phyloP scores from a whole-genome alignment of 2,888 invertebrate species.

The Lacanobia wlatinum region DNA sequence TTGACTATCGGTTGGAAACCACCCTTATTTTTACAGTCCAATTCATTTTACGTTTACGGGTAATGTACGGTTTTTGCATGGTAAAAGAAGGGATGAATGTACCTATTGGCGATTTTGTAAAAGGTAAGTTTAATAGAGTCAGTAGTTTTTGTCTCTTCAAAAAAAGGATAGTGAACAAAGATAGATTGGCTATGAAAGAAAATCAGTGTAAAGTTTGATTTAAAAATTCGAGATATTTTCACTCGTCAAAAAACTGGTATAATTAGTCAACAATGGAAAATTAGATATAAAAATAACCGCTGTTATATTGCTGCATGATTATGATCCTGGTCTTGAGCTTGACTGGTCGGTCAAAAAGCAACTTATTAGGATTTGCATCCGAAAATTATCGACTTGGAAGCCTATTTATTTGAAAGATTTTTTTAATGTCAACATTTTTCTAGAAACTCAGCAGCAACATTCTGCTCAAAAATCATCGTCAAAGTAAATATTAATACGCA shows the following conservation, averaged over 20 bases:
- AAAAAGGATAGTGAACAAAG: background rate
- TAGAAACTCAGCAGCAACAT: background rate
- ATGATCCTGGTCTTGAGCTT: background rate
- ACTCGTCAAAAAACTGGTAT: background rate
- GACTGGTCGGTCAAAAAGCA: background rate
- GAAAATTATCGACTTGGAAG: background rate
- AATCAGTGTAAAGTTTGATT: background rate
- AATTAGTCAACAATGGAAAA: background rate
- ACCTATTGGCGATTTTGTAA: background rate
- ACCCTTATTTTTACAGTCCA: conserved; percentile 58
- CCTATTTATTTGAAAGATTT: no score
- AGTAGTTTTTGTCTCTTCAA: background rate
- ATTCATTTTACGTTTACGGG: conserved; percentile 45
- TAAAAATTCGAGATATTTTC: background rate
- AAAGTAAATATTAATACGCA: background rate
- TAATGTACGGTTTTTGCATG: conserved; percentile 36
- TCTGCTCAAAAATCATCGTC: background rate
- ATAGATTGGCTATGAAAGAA: background rate
- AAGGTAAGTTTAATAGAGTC: background rate
- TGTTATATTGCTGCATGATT: background rate
- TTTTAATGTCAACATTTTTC: no score
- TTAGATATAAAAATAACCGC: background rate
- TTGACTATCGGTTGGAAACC: conserved; percentile 54
- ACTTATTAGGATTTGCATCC: background rate
- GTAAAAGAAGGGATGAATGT: background rate